These are phyloP conservation scores for Drosophila mayaguana DNA, from an alignment of 2,888 invertebrate genomes.

Conservation along the genomic window DNA sequence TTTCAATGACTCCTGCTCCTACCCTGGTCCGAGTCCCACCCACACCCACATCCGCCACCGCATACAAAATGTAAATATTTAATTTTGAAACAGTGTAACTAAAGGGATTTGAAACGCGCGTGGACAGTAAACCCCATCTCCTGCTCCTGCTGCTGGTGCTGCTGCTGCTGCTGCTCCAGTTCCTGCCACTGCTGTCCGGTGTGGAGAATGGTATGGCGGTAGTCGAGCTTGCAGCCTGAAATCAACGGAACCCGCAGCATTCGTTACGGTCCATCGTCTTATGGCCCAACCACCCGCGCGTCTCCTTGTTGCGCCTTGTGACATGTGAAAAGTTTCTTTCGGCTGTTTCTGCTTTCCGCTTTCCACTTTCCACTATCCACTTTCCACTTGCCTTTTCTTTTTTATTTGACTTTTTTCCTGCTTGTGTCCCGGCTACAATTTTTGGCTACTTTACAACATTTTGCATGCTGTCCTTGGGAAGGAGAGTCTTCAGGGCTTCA, in stretches of 20 bases:
- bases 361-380: conserved; percentile 7
- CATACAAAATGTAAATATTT: conserved; percentile 82
- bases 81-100: conserved; percentile 83
- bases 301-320: conserved; percentile 21
- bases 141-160: background rate
- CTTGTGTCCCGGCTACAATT: conserved; percentile 39
- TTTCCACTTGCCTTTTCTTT: conserved; percentile 25
- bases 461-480: conserved; percentile 50
- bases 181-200: conserved; percentile 34
- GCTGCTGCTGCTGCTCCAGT: background rate
- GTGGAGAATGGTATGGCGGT: conserved; percentile 1
- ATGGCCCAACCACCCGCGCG: background rate
- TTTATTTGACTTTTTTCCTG: conserved; percentile 50
- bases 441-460: conserved; percentile 67
- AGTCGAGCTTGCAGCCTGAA: conserved; percentile 42
- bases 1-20: background rate
- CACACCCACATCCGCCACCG: conserved; percentile 35
- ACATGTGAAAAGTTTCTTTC: conserved; percentile 74
- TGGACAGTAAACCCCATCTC: conserved; percentile 47
- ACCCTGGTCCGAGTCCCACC: background rate
- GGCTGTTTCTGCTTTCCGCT: conserved; percentile 11
- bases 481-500: background rate
- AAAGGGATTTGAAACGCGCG: conserved; percentile 82
- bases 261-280: conserved; percentile 70
- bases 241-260: conserved; percentile 83